Base-by-base conservation (phyloP, 2,888 invertebrate species). In the Mesochorus sp. region DNA sequence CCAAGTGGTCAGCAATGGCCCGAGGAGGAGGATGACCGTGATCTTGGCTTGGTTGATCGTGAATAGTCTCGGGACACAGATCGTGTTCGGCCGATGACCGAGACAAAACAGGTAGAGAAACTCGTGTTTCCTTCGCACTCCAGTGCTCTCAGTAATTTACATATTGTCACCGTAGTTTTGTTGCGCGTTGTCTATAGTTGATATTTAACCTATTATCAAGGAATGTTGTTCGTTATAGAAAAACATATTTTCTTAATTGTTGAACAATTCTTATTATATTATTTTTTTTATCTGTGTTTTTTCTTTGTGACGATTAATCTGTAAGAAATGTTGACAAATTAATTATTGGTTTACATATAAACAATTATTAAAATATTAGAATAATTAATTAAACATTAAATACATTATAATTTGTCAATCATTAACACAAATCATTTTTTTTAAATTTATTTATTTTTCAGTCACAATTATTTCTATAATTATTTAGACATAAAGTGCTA, bases 11-110 rank as follows among this genome's bases (percentile, higher is more conserved):
- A 73, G 28, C 57, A 37, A 10, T 59, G 21, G n/a, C n/a, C 62
- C 64, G 70, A 76, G 71, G 78, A 70, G 68, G 80, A 78, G 80
- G 80, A 79, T 85, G 88, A 83, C 89, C 88, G 67, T 88, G 88
- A 88, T 88, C 88, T 88, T 88, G 88, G 82, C 80, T 70, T 17
- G 82, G 81, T 85, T 83, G 87, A 82, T 76, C 85, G 83, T 85
- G 85, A 87, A 83, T 80, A n/a, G 79, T 44, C 4, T 34, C 26
- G 14, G 34, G 34, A 34, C 5, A 34, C 49, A n/a, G 3, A 14
- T 55, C 51, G 72, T 34, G 80, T 81, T 82, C 83, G 85, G 86
- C 83, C 85, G 86, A 87, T 89, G 89, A 89, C 89, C 88, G 89
- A 44, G 59, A 66, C 67, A 53, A 39, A 39, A 21, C 73, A 66